These are phyloP conservation scores for Brachirus orientalis DNA, from an alignment of 2,113 vertebrate species.

Conservation along the genomic window DNA sequence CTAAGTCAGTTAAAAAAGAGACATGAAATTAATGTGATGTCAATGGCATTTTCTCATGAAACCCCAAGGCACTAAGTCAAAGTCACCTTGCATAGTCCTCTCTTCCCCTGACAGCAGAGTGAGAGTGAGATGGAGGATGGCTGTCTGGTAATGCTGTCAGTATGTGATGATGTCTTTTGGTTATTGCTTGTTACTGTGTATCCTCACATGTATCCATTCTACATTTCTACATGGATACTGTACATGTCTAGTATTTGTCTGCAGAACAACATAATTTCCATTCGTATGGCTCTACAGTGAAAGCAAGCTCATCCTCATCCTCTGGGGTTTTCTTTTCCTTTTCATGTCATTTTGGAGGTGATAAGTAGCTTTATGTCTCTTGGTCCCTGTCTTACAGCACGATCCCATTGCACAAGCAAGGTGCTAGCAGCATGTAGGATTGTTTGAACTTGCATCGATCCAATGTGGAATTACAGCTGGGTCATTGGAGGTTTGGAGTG, in stretches of 20 bases:
- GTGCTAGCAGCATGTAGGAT: conserved; percentile 74
- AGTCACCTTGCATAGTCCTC: conserved; percentile 82
- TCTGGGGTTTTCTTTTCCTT: conserved; percentile 68
- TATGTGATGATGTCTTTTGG: conserved; percentile 59
- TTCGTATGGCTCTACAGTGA: conserved; percentile 24
- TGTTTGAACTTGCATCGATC: conserved; percentile 82
- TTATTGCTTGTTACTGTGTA: conserved; percentile 57
- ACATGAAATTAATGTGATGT: conserved; percentile 81
- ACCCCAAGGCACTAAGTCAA: conserved; percentile 82
- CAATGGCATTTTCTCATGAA: conserved; percentile 75
- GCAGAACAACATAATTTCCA: conserved; percentile 42
- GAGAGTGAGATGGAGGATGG: conserved; percentile 78
- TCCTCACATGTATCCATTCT: conserved; percentile 54
- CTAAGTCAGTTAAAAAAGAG: conserved; percentile 76
- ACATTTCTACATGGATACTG: conserved; percentile 54
- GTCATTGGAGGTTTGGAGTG: conserved; percentile 77
- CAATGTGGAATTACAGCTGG: conserved; percentile 78
- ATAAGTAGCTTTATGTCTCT: conserved; percentile 79
- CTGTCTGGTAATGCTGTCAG: conserved; percentile 71
- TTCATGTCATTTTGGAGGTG: conserved; percentile 80
- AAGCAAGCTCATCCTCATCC: conserved; percentile 59
- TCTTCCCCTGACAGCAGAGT: conserved; percentile 73
- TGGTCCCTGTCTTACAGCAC: conserved; percentile 64
- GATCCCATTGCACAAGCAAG: conserved; percentile 65
- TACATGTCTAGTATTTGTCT: conserved; percentile 40